phyloP scores from a whole-genome alignment of 2,113 vertebrate genomes.

The Siniperca chuatsi region DNA sequence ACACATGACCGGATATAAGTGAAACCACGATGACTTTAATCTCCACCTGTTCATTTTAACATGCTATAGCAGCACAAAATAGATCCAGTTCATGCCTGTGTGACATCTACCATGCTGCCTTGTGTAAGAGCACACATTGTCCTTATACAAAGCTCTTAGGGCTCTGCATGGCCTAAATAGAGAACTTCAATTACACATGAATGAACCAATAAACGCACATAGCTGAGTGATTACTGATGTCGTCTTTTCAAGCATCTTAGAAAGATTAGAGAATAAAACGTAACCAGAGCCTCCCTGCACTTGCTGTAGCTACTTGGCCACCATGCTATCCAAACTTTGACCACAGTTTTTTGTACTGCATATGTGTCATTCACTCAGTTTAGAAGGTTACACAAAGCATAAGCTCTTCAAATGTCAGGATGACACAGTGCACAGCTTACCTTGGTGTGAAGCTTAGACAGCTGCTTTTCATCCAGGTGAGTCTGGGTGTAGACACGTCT shows the following conservation, averaged over 20 bases:
- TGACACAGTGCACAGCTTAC: conserved; percentile 75
- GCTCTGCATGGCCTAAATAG: conserved; percentile 7
- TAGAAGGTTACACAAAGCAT: conserved; percentile 7
- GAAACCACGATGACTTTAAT: neutral
- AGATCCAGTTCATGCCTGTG: neutral
- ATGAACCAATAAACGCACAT: conserved; percentile 27
- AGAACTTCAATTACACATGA: conserved; percentile 22
- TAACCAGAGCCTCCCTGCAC: neutral
- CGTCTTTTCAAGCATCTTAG: conserved; percentile 12
- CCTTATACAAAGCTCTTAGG: conserved; percentile 11
- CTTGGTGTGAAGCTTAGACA: conserved; percentile 97
- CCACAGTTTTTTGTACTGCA: neutral
- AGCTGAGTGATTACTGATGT: neutral
- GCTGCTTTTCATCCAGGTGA: conserved; percentile 95
- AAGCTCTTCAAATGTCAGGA: neutral
- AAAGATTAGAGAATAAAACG: conserved; percentile 2
- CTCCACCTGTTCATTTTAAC: neutral
- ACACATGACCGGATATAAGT: neutral
- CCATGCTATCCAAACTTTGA: neutral
- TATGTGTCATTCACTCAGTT: neutral
- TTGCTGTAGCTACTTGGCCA: neutral
- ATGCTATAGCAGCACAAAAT: neutral
- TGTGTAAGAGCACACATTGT: conserved; percentile 3
- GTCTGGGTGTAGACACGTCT: conserved; percentile 94
- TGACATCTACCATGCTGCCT: neutral